Percentiles rank a stretch among this genome's conserved stretches.
phyloP scores from a whole-genome alignment of 2,113 vertebrate genomes.

The Cyprinodon variegatus region DNA sequence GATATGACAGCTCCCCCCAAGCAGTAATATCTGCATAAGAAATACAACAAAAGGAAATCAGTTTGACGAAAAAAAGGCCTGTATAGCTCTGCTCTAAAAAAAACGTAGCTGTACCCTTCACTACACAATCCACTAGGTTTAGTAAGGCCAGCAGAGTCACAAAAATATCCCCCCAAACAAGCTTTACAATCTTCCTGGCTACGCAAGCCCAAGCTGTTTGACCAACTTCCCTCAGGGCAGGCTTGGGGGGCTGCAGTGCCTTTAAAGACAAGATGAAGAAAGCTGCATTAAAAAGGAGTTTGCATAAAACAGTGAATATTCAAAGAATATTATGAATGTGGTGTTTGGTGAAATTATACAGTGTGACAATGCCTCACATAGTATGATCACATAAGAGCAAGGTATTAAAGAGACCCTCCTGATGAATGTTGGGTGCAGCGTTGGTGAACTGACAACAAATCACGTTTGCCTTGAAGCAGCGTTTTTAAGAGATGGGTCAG shows the following conservation, averaged over 20 bases:
- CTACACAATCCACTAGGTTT: slow-evolving; percentile 80
- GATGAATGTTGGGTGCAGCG: neutral
- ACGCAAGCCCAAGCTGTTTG: slow-evolving; percentile 76
- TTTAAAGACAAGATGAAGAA: slow-evolving; percentile 50
- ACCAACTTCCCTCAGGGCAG: slow-evolving; percentile 86
- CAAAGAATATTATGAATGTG: neutral
- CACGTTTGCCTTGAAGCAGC: slow-evolving; percentile 22
- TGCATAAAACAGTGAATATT: slow-evolving; percentile 4
- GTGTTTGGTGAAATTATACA: neutral
- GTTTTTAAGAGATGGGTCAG: slow-evolving; percentile 32
- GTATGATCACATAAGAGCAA: slow-evolving; percentile 7
- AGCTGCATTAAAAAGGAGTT: neutral
- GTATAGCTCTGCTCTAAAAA: neutral
- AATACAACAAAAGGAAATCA: neutral
- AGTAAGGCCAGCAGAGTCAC: slow-evolving; percentile 71
- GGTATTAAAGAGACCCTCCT: neutral
- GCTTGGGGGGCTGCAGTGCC: slow-evolving; percentile 75
- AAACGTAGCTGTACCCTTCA: slow-evolving; percentile 75
- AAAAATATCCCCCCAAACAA: slow-evolving; percentile 83
- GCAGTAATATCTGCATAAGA: slow-evolving; percentile 77
- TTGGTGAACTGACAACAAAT: neutral
- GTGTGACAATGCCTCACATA: neutral
- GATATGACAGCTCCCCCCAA: slow-evolving; percentile 65
- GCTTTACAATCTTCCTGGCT: slow-evolving; percentile 73
- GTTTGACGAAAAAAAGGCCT: neutral